Evolutionary conservation across 2,797 vertebrate genomes (phyloP), one percentile per base, ranked within the genome.

Genomic region (Catharus ustulatus): DNA sequence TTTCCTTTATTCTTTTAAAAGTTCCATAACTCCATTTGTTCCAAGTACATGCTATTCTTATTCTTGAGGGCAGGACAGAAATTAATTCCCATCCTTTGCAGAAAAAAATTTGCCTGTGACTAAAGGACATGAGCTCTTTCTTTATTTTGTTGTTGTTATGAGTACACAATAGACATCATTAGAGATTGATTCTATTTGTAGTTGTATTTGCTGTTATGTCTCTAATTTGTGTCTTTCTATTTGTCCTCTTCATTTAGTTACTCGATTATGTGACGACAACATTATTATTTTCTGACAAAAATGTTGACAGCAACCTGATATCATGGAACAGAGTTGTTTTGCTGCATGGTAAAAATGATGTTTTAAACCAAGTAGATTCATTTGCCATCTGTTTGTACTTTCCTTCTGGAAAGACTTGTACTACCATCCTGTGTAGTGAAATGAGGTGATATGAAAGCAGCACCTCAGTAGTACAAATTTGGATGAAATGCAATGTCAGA

Each of bases 271-370:
- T 99, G 96, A 98, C 97, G 10, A 99, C 99, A n/a, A 98, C 99
- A 1, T 97, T 99, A 82, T 98, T 98, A 73, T 99, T 99, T 97
- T 99, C 99, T 5, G 99, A 99, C 97, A 99, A 97, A 98, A 99
- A 98, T 2, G 99, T 99, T 13, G 97, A 99, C 97, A 99, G 98
- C 97, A 99, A 99, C 96, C 95, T 99, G 88, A 98, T 99, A 94
- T 97, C 99, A 0, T 99, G 99, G 99, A 99, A 99, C 97, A 98
- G 99, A 21, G 99, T 99, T 52, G 99, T 99, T 77, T 97, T 99
- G 87, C 98, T 99, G 72, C 99, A 99, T 4, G 99, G 99, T 99
- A 97, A 98, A 78, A 66, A 61, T 16, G 0, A 49, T 80, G 12
- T 64, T 68, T 84, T 64, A 92, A 91, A 69, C 40, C 59, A 62